Evolutionary conservation across 2,888 invertebrate species (phyloP).

Genomic region (Tridacna crocea): DNA sequence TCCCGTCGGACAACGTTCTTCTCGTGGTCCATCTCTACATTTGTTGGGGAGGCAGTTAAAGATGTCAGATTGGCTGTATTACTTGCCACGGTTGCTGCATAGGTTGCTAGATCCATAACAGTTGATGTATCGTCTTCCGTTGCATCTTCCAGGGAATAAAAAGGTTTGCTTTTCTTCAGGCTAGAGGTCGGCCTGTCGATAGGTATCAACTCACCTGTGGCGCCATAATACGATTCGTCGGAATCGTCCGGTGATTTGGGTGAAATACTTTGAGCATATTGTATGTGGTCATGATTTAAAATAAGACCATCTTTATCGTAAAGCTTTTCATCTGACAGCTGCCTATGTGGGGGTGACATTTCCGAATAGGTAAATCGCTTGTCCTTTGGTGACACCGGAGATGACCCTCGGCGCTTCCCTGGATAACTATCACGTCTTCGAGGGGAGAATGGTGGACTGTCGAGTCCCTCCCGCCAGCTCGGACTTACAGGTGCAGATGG

Average conservation of each 20-base stretch:
- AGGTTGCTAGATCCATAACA: constrained; percentile 81
- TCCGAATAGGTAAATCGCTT: constrained; percentile 79
- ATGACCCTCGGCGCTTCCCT: constrained; percentile 74
- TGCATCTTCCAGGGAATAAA: constrained; percentile 59
- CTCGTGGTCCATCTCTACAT: constrained; percentile 62
- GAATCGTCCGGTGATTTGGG: constrained; percentile 76
- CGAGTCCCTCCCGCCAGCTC: constrained; percentile 80
- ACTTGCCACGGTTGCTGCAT: constrained; percentile 83
- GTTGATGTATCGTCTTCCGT: constrained; percentile 69
- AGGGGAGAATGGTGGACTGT: constrained; percentile 80
- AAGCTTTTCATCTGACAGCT: constrained; percentile 67
- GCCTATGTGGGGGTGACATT: constrained; percentile 76
- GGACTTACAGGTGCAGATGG: constrained; percentile 82
- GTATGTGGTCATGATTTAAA: constrained; percentile 38
- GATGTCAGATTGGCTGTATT: constrained; percentile 83
- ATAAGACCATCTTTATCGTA: constrained; percentile 55
- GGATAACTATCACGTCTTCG: constrained; percentile 79
- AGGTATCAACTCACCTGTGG: constrained; percentile 66
- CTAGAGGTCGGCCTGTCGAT: constrained; percentile 68
- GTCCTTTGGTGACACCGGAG: constrained; percentile 79
- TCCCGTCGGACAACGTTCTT: constrained; percentile 60
- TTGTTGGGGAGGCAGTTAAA: constrained; percentile 82
- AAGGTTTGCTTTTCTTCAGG: constrained; percentile 62
- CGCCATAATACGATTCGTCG: constrained; percentile 64
- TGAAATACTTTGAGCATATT: constrained; percentile 69